These are phyloP conservation scores for Patella caerulea DNA, from an alignment of 2,888 invertebrate genomes.

Conservation along the genomic window DNA sequence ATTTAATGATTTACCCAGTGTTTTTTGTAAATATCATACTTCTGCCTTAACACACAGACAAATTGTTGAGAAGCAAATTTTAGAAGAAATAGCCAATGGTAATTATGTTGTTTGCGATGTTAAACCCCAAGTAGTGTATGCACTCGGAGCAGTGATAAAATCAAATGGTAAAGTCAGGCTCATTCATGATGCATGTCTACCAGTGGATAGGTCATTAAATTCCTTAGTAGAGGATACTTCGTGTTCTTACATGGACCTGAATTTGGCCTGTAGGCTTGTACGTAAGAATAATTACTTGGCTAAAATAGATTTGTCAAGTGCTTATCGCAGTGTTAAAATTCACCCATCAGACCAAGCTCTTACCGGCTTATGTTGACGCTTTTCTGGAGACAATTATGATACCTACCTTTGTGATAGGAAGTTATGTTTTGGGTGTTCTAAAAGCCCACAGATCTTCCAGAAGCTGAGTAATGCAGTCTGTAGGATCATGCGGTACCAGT, in stretches of 20 bases:
- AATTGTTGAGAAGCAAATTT: conserved; percentile 9
- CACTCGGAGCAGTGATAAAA: conserved; percentile 8
- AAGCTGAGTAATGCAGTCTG: conserved; percentile 11
- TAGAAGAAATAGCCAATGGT: conserved; percentile 4
- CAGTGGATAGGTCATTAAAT: conserved; percentile 2
- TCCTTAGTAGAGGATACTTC: conserved; percentile 9
- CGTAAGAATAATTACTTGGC: neutral
- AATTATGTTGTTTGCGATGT: conserved; percentile 3
- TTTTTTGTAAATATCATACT: conserved; percentile 3
- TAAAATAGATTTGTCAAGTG: conserved; percentile 13
- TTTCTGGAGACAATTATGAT: neutral
- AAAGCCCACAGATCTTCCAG: neutral
- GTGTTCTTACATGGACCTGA: conserved; percentile 16
- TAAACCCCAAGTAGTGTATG: conserved; percentile 1
- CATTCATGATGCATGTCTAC: conserved; percentile 14
- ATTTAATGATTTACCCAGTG: neutral
- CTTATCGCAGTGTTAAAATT: conserved; percentile 14
- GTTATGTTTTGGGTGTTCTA: conserved; percentile 6
- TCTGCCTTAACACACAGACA: conserved; percentile 6
- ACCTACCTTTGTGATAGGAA: conserved; percentile 10
- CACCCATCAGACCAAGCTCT: conserved; percentile 10
- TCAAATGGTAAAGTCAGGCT: neutral
- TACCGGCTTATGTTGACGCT: conserved; percentile 7
- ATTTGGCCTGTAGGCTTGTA: neutral
- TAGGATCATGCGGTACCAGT: neutral